Conservation (phyloP, 2,797 vertebrate species). For the Paedocypris micromegethes region DNA sequence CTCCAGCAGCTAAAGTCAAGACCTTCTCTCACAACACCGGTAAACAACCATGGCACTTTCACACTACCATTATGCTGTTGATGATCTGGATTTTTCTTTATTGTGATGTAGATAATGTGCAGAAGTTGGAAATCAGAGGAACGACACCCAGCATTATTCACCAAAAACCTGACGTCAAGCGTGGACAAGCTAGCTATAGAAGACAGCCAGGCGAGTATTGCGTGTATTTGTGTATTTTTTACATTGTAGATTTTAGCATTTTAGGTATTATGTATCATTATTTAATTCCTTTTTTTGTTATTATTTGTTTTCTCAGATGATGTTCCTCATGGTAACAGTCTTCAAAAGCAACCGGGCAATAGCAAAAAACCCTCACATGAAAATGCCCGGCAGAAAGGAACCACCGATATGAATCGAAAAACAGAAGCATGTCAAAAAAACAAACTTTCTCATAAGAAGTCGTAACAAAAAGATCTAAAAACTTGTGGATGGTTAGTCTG, state of each 20-base stretch:
- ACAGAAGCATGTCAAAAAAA: conserved; percentile 25
- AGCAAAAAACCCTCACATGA: conserved; percentile 29
- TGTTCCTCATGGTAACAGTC: conserved; percentile 13
- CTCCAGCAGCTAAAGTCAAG: conserved; percentile 46
- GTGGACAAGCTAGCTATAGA: conserved; percentile 44
- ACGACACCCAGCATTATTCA: conserved; percentile 47
- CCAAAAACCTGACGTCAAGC: conserved; percentile 30
- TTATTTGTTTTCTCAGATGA: conserved; percentile 31
- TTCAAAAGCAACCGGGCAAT: conserved; percentile 38
- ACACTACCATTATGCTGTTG: not conserved
- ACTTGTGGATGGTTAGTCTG: too few species aligned
- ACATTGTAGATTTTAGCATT: too few species aligned
- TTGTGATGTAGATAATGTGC: conserved; percentile 44
- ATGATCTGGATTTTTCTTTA: not conserved
- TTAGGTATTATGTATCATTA: not conserved
- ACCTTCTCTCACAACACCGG: conserved; percentile 46
- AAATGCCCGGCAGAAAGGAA: conserved; percentile 27
- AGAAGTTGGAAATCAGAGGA: conserved; percentile 42
- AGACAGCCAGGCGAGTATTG: conserved; percentile 49
- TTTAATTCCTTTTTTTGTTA: not conserved
- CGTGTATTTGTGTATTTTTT: too few species aligned
- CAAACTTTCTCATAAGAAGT: conserved; percentile 15
- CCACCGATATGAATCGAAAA: conserved; percentile 15
- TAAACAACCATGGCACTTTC: not conserved
- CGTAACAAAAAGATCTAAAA: not conserved